These are phyloP conservation scores for Arbacia lixula DNA, from an alignment of 53 echinoderm and acorn worm species.

Conservation along the genomic window DNA sequence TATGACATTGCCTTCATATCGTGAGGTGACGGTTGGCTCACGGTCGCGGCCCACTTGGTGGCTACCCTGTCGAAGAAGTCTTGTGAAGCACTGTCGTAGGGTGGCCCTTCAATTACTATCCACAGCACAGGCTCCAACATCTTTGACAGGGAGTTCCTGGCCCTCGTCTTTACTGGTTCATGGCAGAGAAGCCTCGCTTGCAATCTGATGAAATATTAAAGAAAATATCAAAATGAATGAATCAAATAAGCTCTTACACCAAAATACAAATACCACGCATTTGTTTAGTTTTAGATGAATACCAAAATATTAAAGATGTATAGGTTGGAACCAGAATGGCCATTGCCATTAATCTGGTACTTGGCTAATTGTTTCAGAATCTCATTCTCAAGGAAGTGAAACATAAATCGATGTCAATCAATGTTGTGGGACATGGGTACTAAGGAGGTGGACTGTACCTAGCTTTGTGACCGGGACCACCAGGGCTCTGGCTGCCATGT, in stretches of 20 bases:
- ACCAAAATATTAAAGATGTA: too few relatives aligned
- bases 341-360: too few relatives aligned
- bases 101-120: neutral
- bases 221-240: neutral
- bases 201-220: conserved; percentile 4
- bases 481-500: neutral
- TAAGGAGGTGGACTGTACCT: neutral
- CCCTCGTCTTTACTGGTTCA: neutral
- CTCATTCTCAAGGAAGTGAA: too few relatives aligned
- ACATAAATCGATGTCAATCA: too few relatives aligned
- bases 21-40: neutral
- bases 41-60: neutral
- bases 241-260: too few relatives aligned
- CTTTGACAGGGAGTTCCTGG: neutral
- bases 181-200: neutral
- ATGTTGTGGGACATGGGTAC: too few relatives aligned
- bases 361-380: too few relatives aligned
- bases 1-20: too few relatives aligned
- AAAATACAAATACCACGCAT: too few relatives aligned
- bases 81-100: neutral
- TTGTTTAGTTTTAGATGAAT: too few relatives aligned
- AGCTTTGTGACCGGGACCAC: neutral
- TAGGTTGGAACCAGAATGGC: too few relatives aligned
- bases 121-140: neutral
- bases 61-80: neutral